Percentiles rank a stretch among this genome's conserved stretches.
Evolutionary conservation across 2,797 vertebrate species (phyloP).

Genomic region (Acanthis flammea): DNA sequence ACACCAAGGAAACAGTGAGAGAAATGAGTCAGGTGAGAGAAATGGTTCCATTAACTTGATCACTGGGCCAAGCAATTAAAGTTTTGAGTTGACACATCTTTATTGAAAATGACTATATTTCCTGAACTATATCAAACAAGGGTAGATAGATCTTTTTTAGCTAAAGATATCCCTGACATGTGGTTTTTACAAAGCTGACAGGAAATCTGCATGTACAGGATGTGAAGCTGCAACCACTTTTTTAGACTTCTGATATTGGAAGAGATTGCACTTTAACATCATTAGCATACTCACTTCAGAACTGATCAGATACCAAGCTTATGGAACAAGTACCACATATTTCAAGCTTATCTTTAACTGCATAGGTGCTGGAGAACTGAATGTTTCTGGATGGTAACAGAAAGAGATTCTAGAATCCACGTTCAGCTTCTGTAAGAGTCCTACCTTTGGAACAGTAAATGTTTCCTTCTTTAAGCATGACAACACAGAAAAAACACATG

Average conservation of each 20-base stretch:
- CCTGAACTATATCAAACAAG: background rate
- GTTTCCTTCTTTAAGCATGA: slow-evolving; percentile 86
- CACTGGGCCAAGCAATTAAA: background rate
- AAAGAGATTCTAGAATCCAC: slow-evolving; percentile 84
- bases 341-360: slow-evolving; percentile 76
- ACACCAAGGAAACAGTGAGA: background rate
- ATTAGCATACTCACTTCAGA: background rate
- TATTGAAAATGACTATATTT: background rate
- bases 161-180: background rate
- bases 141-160: background rate
- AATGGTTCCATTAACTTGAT: background rate
- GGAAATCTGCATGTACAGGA: background rate
- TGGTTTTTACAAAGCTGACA: background rate
- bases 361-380: slow-evolving; percentile 76
- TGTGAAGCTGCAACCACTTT: background rate
- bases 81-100: background rate
- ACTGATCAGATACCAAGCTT: background rate
- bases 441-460: slow-evolving; percentile 82
- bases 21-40: background rate
- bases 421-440: slow-evolving; percentile 79
- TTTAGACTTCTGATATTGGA: background rate
- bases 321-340: background rate
- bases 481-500: slow-evolving; percentile 88
- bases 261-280: background rate
- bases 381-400: slow-evolving; percentile 81